A percentile compares a stretch with the other conserved stretches of the same genome.
Conservation (phyloP, 2,797 vertebrate genomes). For the Diglossa cyanea region DNA sequence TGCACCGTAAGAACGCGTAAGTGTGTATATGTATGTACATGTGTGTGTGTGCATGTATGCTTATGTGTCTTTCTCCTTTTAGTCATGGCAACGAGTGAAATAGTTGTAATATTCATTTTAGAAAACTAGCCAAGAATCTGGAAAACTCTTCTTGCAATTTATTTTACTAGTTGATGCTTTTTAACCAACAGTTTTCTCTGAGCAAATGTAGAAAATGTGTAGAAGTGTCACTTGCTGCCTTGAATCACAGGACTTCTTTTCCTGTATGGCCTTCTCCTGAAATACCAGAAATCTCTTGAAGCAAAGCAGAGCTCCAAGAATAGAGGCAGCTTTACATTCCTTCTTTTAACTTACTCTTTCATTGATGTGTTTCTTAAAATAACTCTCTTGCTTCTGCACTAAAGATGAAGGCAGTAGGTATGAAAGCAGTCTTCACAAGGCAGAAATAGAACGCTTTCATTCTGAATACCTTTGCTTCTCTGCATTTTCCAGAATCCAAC, state of each 20-base stretch:
- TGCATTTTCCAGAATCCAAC: neutral
- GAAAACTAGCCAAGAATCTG: neutral
- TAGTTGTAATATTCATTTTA: neutral
- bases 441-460: slow-evolving; percentile 26
- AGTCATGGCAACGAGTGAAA: neutral
- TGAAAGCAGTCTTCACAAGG: slow-evolving; percentile 1
- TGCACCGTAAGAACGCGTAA: neutral
- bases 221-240: neutral
- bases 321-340: slow-evolving; percentile 35
- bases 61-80: neutral
- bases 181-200: neutral
- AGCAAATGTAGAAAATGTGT: neutral
- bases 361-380: slow-evolving; percentile 55
- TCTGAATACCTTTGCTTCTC: slow-evolving; percentile 21
- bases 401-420: slow-evolving; percentile 19
- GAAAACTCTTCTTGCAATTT: neutral
- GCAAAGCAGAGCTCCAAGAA: slow-evolving; percentile 22
- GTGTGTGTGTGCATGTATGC: neutral
- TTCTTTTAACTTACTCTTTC: slow-evolving; percentile 44
- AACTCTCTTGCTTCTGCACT: slow-evolving; percentile 11
- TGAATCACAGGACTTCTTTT: neutral
- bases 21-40: fast-evolving
- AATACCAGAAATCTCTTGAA: slow-evolving; percentile 22
- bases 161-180: neutral
- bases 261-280: neutral